Evolutionary conservation across 2,797 vertebrate species (phyloP), one percentile per base, ranked within the genome.

Genomic region (Notolepis coatsorum): DNA sequence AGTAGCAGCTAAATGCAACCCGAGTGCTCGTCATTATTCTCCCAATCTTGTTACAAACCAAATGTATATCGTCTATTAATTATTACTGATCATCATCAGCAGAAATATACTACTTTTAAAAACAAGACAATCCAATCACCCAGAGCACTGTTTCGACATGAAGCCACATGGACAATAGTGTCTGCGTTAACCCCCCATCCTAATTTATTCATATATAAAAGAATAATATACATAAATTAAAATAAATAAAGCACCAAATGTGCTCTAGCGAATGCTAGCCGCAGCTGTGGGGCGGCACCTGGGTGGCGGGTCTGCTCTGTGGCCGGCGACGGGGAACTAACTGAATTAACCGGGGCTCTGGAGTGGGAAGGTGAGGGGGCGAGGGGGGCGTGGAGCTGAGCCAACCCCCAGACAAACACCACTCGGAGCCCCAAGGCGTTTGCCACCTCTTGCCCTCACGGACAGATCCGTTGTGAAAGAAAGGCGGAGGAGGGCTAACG

Each of bases 381-480:
- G 30, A 49, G 39, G 37, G 33, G 20, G 24, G 58, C 62, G 25
- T 21, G 49, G 53, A 41, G 35, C 41, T 64, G 37, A 62, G 6
- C 54, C 24, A 35, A 51, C 6, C 38, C 15, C 53, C 64, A 43
- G 43, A 48, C 38, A 68, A 77, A 82, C 39, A 63, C 54, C 43
- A 70, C 54, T 45, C 10, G 64, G n/a, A 60, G 53, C 81, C 68
- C 59, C 12, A 70, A 71, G 73, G 53, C 49, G 21, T 62, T 57
- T 42, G 42, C 42, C 62, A 68, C 69, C 52, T 52, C 45, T 52
- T 69, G 53, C 50, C 73, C 53, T 62, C 17, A 17, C 18, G 71
- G 71, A 86, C 60, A 65, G 79, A 88, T 80, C 48, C 31, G 77
- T 69, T 84, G 41, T 81, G 82, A 84, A 79, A 75, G 70, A 68